Conservation (phyloP, 2,888 invertebrate species). For the Eupsilia transversa region DNA sequence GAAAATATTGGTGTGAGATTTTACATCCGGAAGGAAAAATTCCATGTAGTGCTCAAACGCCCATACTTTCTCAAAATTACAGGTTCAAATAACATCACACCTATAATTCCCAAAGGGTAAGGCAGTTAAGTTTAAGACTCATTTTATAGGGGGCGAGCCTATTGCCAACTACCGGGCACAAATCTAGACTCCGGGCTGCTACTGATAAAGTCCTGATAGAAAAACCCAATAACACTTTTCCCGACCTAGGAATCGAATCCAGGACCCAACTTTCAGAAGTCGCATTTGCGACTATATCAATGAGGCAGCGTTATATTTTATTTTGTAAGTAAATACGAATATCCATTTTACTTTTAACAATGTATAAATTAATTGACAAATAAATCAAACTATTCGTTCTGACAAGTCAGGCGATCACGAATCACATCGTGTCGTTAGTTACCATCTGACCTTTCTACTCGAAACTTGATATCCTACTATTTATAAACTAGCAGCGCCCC, state of each 20-base stretch:
- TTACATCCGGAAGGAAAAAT: too few relatives aligned
- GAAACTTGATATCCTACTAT: not conserved
- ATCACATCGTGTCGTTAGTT: too few relatives aligned
- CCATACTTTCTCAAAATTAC: not conserved
- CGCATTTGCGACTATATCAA: too few relatives aligned
- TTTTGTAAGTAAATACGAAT: not conserved
- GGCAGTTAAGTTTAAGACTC: not conserved
- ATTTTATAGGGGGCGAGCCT: not conserved
- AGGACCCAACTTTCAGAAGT: not conserved
- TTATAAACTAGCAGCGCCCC: too few relatives aligned
- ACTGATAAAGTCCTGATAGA: not conserved
- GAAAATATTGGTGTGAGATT: too few relatives aligned
- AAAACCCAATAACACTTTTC: not conserved
- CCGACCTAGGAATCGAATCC: not conserved
- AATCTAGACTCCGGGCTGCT: not conserved
- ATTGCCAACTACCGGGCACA: too few relatives aligned
- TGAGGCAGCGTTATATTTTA: not conserved
- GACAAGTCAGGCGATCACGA: constrained; percentile 2
- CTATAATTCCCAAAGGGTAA: not conserved
- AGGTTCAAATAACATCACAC: not conserved
- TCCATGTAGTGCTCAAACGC: too few relatives aligned
- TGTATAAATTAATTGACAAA: not conserved
- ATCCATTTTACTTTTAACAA: not conserved
- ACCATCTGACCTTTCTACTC: not conserved
- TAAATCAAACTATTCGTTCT: not conserved